Evolutionary conservation across 1,140 invertebrate genomes (phyloP).

Genomic region (Dinoponera quadriceps): DNA sequence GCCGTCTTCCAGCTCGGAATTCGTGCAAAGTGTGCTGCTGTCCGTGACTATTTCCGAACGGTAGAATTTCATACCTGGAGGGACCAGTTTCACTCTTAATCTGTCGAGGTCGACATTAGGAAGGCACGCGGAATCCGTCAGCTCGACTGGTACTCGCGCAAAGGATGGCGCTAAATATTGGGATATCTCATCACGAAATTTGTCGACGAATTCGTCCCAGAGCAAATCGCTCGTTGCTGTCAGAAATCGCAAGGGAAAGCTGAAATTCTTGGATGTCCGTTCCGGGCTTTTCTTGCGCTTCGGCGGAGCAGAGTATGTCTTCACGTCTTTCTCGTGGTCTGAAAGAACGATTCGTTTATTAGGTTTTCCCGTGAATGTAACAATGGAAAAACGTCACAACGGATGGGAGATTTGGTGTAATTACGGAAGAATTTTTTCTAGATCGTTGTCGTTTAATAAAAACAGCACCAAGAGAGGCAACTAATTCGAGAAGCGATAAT

Average conservation of each 20-base stretch:
- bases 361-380: background rate
- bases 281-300: background rate
- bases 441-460: no score
- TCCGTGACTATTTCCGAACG: background rate
- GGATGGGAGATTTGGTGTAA: background rate
- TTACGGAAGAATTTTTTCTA: no score
- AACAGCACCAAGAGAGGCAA: no score
- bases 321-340: background rate
- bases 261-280: background rate
- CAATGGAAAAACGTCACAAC: background rate
- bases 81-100: background rate
- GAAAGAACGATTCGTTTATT: background rate
- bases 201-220: slow-evolving; percentile 28
- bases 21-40: background rate
- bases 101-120: background rate
- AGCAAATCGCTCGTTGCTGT: background rate
- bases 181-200: background rate
- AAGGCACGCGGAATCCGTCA: background rate
- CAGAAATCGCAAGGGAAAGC: background rate
- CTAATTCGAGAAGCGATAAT: no score
- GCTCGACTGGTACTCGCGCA: background rate
- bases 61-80: background rate
- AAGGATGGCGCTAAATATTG: background rate
- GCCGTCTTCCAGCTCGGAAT: background rate
- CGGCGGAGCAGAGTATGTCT: background rate